Base-by-base conservation (phyloP, 2,113 vertebrate species). In the Scartelaos histophorus region DNA sequence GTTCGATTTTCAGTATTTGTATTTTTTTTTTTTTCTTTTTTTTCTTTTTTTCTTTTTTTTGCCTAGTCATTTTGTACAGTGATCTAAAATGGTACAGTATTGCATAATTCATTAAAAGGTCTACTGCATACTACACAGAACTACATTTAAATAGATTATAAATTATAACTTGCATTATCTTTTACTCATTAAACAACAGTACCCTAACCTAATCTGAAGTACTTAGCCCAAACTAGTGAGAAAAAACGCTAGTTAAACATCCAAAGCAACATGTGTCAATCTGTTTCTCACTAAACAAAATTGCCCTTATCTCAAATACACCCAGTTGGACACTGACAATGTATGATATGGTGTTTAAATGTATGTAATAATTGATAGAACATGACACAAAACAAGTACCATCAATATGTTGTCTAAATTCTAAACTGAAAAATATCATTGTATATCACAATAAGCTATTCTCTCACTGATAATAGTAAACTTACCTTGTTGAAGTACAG, bases 401-500 rank as follows among this genome's bases (percentile, higher is more conserved):
- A 58, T 25, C 22, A 58, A 57, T 47, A 58, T 21, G 10, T 19
- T 54, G 13, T 17, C 6, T 43, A 64, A 64, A 5, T 13, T 10
- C 22, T 1, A 15, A 15, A 16, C 34, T 64, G 10, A 19, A 64
- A 19, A 34, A 5, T 21, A n/a, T 13, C 15, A 9, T 15, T 62
- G 0, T 56, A 38, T 57, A 51, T 13, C 5, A 2, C 9, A 29
- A 13, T 53, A 64, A 61, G 25, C 58, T 38, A 58, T 22, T 58
- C 12, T 25, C 13, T 58, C 10, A 10, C 17, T 3, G 22, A 29
- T 19, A 53, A 15, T 22, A 19, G 35, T 19, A 17, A 17, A 13
- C 89, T 85, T 89, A 90, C 90, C 90, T 87, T 87, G 73, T 58
- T 69, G 75, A 38, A 77, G 69, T 45, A 65, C 62, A 79, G 75